Percentiles rank a stretch among this genome's conserved stretches.
Conservation (phyloP, 2,113 vertebrate genomes). For the Campylomormyrus numenius region DNA sequence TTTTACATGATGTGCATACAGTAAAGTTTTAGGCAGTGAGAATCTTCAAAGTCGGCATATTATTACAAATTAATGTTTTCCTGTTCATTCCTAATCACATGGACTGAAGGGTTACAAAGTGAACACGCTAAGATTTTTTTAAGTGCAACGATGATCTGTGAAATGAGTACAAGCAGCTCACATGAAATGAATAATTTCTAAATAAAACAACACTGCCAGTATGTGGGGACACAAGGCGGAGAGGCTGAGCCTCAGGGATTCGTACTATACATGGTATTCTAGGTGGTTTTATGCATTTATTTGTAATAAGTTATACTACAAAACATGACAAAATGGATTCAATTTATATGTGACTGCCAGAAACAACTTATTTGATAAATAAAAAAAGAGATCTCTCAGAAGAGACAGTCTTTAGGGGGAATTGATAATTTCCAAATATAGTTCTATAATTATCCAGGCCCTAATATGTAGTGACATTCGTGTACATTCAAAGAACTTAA, state of each 20-base stretch:
- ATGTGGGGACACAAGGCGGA: neutral
- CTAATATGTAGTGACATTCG: neutral
- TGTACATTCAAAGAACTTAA: neutral
- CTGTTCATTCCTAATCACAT: neutral
- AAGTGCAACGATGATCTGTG: neutral
- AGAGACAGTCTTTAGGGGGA: neutral
- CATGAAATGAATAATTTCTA: neutral
- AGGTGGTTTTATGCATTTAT: neutral
- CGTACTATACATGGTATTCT: neutral
- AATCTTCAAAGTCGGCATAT: neutral
- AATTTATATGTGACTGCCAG: neutral
- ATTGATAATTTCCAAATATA: neutral
- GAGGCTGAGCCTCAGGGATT: neutral
- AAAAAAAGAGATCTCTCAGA: neutral
- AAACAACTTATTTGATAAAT: neutral
- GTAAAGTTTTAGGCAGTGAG: neutral
- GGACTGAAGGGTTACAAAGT: neutral
- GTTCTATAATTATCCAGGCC: neutral
- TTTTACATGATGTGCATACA: neutral
- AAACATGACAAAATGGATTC: neutral
- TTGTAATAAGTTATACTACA: neutral
- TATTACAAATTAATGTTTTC: neutral
- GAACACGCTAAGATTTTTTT: neutral
- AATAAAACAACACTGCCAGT: neutral
- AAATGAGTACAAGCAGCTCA: neutral